Conservation (phyloP, 2,797 vertebrate genomes). For the Emys orbicularis region DNA sequence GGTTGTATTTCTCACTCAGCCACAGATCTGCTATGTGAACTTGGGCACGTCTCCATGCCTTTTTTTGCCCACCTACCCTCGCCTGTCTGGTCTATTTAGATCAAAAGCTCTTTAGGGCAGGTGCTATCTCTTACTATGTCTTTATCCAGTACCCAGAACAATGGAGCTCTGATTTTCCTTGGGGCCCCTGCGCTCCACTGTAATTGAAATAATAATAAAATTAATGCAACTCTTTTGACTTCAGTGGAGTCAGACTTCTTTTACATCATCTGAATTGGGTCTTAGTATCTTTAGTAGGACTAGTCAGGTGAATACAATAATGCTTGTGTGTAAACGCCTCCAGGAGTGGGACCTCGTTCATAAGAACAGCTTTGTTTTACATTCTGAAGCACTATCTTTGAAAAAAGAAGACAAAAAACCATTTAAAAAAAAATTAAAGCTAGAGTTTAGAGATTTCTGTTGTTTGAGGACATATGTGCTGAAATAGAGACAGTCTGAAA, state of each 20-base stretch:
- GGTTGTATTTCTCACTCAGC: conserved; percentile 69
- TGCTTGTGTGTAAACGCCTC: conserved; percentile 2
- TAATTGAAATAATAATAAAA: neutral
- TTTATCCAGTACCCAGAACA: conserved; percentile 11
- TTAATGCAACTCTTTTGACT: conserved; percentile 14
- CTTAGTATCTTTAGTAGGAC: neutral
- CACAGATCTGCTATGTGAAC: neutral
- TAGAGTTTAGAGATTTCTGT: neutral
- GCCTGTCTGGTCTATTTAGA: conserved; percentile 52
- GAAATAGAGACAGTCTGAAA: neutral
- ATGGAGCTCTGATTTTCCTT: neutral
- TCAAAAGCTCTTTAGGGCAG: conserved; percentile 24
- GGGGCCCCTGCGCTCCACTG: neutral
- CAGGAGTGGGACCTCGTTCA: neutral
- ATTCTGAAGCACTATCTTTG: neutral
- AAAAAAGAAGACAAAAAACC: neutral
- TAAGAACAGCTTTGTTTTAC: neutral
- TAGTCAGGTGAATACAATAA: neutral
- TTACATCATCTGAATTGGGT: conserved; percentile 18
- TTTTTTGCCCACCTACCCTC: conserved; percentile 23
- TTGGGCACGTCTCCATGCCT: neutral
- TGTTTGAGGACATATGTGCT: neutral
- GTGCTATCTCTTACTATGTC: neutral
- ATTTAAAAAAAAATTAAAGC: neutral
- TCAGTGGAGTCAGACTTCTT: conserved; percentile 21